Evolutionary conservation across 1,140 invertebrate species (phyloP).

Genomic region (Bacillus rossius): DNA sequence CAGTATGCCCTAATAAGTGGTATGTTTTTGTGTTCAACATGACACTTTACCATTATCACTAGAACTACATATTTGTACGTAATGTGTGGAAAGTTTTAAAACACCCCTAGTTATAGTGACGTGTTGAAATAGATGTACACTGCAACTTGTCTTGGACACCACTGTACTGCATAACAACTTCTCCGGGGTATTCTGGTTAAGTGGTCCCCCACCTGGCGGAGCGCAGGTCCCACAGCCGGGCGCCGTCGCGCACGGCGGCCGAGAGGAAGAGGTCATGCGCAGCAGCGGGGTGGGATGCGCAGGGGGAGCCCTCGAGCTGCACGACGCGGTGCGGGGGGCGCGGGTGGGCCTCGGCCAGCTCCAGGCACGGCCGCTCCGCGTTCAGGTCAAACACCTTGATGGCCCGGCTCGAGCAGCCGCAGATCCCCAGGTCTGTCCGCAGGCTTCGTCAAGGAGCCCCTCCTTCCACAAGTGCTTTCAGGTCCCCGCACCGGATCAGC

Average conservation of each 20-base stretch:
- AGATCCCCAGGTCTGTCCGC: slow-evolving; percentile 5
- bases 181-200: no score
- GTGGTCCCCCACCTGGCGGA: slow-evolving; percentile 9
- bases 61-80: no score
- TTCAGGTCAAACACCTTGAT: slow-evolving; percentile 14
- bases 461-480: background rate
- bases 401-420: slow-evolving; percentile 7
- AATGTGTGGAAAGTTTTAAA: no score
- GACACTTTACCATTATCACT: no score
- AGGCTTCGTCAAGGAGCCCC: background rate
- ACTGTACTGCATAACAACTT: no score
- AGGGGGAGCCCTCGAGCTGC: slow-evolving; percentile 4
- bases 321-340: slow-evolving; percentile 3
- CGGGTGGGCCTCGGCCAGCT: slow-evolving; percentile 1
- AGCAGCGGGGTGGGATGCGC: background rate
- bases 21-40: no score
- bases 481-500: background rate
- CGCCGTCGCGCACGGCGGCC: slow-evolving; percentile 3
- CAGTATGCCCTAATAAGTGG: no score
- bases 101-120: no score
- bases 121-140: no score
- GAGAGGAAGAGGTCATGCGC: slow-evolving; percentile 11
- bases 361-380: background rate
- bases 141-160: no score
- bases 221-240: slow-evolving; percentile 11